Base-by-base conservation (phyloP, 2,797 vertebrate genomes). In the Myotis myotis region DNA sequence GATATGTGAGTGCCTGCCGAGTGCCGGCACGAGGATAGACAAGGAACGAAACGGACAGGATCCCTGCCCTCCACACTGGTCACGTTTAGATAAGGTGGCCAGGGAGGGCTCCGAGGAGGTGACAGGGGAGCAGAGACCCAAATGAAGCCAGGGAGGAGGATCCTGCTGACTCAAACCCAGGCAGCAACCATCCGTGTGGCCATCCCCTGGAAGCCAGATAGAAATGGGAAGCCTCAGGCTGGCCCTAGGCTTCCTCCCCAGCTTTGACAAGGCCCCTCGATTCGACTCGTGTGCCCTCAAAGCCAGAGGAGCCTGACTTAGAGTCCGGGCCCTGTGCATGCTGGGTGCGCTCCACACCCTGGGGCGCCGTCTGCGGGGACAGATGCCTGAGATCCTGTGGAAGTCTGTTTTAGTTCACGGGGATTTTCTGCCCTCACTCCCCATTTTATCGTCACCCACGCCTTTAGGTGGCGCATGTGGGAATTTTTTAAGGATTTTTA, bases 1-100 rank as follows among this genome's bases (percentile, higher is more conserved):
- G 51, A 83, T 74, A 71, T 85, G 88, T 86, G 78, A 71, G 44
- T 8, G 64, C n/a, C 19, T 84, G 57, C 47, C 86, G 20, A 17
- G 79, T 70, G 51, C 76, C 23, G 9, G 64, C 41, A 44, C 9
- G 33, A n/a, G 66, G 83, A 82, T 41, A 62, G 20, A 57, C 38
- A 28, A 28, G 83, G 91, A 91, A 64, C 28, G 44, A 71, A 41
- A 23, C n/a, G 68, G 60, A 53, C 17, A 23, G 60, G 70, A 80
- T 89, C 51, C 60, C 23, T 57, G 78, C 25, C 38, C 62, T 75
- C 22, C 22, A 38, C 75, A 76, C 71, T 62, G 76, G 68, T 87
- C 51, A 57, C 16, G 19, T 25, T 89, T 75, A 87, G 64, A 44
- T 49, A 68, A 82, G 71, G 13, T 3, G 33, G 30, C 38, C 28